A percentile compares a stretch with the other conserved stretches of the same genome.
These are phyloP conservation scores for Xenus cinereus DNA, from an alignment of 2,113 vertebrate species.

Conservation along the genomic window DNA sequence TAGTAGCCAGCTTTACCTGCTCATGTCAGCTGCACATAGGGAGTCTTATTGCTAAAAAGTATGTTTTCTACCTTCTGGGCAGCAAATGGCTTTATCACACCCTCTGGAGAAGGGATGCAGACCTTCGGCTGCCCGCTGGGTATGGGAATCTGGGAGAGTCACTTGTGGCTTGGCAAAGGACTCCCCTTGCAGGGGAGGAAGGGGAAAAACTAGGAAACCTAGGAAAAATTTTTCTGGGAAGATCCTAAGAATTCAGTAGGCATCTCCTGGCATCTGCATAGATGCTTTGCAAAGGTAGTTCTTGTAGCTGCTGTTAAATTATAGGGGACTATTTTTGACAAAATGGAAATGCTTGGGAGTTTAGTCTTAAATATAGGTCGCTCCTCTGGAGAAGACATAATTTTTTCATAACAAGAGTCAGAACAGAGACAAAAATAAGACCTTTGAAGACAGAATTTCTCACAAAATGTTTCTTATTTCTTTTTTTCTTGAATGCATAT, in stretches of 20 bases:
- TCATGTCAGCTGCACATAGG: rapidly evolving
- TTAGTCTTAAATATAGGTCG: background rate
- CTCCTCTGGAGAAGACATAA: background rate
- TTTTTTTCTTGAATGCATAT: background rate
- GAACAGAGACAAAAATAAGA: background rate
- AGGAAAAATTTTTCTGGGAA: background rate
- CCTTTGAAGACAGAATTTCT: background rate
- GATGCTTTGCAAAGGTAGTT: background rate
- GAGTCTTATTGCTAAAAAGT: background rate
- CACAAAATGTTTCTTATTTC: background rate
- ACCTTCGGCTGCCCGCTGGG: background rate
- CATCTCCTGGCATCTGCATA: background rate
- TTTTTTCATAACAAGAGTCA: background rate
- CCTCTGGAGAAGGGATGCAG: background rate
- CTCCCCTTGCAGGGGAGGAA: background rate
- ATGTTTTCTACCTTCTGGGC: background rate
- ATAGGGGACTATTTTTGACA: background rate
- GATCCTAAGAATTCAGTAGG: background rate
- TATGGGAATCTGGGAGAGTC: background rate
- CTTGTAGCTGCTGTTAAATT: background rate
- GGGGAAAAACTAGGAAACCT: no score
- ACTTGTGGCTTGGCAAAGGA: background rate
- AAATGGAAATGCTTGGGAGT: background rate
- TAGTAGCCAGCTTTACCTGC: background rate
- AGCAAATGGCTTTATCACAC: background rate